Evolutionary conservation across 2,888 invertebrate genomes (phyloP), one percentile per base, ranked within the genome.

Genomic region (Lepidocyrtinus sp.): DNA sequence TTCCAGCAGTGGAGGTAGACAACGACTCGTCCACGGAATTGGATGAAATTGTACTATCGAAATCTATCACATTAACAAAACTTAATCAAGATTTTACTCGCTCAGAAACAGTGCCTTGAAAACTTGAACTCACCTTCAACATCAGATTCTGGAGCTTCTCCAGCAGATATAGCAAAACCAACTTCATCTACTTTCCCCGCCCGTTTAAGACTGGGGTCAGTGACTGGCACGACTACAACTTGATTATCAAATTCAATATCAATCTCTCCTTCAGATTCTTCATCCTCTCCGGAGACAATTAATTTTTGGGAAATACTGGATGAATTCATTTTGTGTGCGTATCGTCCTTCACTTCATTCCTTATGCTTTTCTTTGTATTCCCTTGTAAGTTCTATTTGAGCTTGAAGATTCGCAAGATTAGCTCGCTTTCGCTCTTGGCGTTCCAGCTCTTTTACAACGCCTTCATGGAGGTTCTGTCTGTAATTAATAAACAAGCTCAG

Each of bases 141-240:
- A 72, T 82, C 84, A 1, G 84, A 83, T 67, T 84, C 84, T 36
- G 81, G 82, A 36, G 84, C 84, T 73, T 84, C 84, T 3, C 84
- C 84, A 64, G 55, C 24, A 0, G 70, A 72, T 68, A 82, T 69
- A 27, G 62, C 69, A 26, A 68, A 22, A 25, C 65, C 76, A 17
- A 22, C 63, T 69, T 45, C 68, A 2, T 50, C 46, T 12, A 24
- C 19, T 26, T 65, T 77, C 2, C 76, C 59, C 36, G 65, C 64
- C 15, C 61, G 62, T 68, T 64, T 77, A 2, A 78, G 50, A 22
- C 72, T 78, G 1, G 81, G 75, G 22, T 81, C 81, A 55, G 63
- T 75, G 3, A 73, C 74, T 12, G 76, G 64, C 1, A 76, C 75
- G 12, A 69, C 74, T 0, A 77, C 45, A 12, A 65, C 71, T 19